Percentiles rank a stretch among this genome's conserved stretches.
phyloP scores from a whole-genome alignment of 2,888 invertebrate genomes.

The Rhogogaster chlorosoma region DNA sequence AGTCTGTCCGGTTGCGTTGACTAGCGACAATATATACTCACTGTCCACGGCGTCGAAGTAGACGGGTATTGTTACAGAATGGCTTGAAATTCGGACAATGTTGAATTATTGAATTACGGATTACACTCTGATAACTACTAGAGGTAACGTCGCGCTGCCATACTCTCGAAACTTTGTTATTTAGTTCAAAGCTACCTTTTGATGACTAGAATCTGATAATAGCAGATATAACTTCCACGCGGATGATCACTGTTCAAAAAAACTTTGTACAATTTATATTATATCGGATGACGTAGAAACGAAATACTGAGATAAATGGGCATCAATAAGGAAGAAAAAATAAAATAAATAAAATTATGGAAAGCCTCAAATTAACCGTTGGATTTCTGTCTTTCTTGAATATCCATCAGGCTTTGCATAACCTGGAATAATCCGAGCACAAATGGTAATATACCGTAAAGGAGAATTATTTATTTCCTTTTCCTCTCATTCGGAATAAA shows the following conservation, averaged over 20 bases:
- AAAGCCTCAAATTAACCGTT: conserved; percentile 1
- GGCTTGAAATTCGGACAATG: background rate
- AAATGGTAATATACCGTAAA: background rate
- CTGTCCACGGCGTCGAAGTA: background rate
- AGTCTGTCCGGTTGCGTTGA: conserved; percentile 24
- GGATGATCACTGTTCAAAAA: background rate
- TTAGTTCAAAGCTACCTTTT: background rate
- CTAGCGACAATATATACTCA: background rate
- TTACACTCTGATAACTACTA: background rate
- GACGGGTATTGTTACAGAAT: background rate
- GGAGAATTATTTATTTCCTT: background rate
- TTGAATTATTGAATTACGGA: conserved; percentile 6
- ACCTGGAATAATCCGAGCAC: background rate
- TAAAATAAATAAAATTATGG: background rate
- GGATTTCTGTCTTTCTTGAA: conserved; percentile 7
- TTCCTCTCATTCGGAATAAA: background rate
- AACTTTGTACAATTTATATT: background rate
- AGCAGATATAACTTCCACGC: background rate
- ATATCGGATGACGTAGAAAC: too few species aligned
- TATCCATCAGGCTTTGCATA: conserved; percentile 12
- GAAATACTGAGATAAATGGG: background rate
- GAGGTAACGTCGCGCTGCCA: background rate
- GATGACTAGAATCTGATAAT: background rate
- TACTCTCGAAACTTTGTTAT: background rate
- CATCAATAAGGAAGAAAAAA: background rate